Evolutionary conservation across 2,113 vertebrate genomes (phyloP).

Genomic region (Sclerurus mexicanus): DNA sequence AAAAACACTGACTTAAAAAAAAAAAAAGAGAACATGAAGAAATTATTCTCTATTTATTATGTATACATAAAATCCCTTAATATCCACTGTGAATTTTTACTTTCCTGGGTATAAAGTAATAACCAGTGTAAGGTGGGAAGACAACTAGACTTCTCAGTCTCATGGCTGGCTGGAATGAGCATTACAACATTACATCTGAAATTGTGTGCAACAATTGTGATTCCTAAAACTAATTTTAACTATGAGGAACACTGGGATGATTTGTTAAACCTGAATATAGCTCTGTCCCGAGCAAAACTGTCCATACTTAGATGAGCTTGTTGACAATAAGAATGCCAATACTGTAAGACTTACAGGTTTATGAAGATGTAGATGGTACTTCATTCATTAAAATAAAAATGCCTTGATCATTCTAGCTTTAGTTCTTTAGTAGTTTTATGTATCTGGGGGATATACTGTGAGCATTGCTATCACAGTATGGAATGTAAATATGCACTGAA

Average conservation of each 20-base stretch:
- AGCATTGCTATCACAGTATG: not conserved
- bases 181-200: not conserved
- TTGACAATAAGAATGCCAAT: not conserved
- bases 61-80: not conserved
- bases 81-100: not conserved
- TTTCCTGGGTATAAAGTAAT: not conserved
- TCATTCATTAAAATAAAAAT: not conserved
- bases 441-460: not conserved
- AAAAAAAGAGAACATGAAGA: not conserved
- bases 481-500: not conserved
- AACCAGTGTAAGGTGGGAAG: not conserved
- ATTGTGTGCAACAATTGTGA: not conserved
- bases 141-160: not conserved
- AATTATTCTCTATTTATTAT: not conserved
- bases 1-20: not conserved
- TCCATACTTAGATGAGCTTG: not conserved
- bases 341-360: not conserved
- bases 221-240: not conserved
- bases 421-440: not conserved
- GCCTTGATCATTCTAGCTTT: not conserved
- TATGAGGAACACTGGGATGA: not conserved
- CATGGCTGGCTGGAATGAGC: not conserved
- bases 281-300: not conserved
- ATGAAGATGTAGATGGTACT: not conserved
- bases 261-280: not conserved